Evolutionary conservation across 1,140 invertebrate species (phyloP).

Genomic region (Tribolium madens): DNA sequence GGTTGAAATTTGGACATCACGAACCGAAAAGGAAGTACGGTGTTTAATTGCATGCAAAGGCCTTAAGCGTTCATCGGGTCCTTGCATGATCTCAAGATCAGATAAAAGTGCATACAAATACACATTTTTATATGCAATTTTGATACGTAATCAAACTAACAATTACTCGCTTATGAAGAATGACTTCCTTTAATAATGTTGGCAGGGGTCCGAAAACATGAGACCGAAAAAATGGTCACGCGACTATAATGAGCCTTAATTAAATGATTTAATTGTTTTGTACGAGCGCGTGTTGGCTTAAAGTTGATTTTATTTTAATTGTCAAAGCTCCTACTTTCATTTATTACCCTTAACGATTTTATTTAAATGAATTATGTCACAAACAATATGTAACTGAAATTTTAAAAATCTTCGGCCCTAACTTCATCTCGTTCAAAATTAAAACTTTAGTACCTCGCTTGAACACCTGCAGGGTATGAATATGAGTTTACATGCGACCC

Average conservation of each 20-base stretch:
- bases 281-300: constrained; percentile 47
- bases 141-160: constrained; percentile 48
- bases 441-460: constrained; percentile 34
- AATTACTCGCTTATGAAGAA: constrained; percentile 55
- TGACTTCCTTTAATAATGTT: constrained; percentile 52
- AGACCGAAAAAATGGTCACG: constrained; percentile 46
- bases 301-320: constrained; percentile 54
- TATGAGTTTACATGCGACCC: constrained; percentile 37
- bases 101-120: constrained; percentile 50
- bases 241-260: constrained; percentile 47
- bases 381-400: constrained; percentile 12
- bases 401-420: constrained; percentile 32
- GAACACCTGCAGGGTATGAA: constrained; percentile 34
- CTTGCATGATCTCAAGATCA: constrained; percentile 45
- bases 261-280: constrained; percentile 52
- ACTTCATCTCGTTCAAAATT: constrained; percentile 36
- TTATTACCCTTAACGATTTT: constrained; percentile 39
- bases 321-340: constrained; percentile 36
- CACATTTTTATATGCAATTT: constrained; percentile 51
- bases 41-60: constrained; percentile 45
- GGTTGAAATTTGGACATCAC: constrained; percentile 34
- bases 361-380: constrained; percentile 19
- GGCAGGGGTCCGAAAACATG: constrained; percentile 40
- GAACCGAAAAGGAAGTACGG: constrained; percentile 36
- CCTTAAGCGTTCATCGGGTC: constrained; percentile 39